phyloP scores from a whole-genome alignment of 2,797 vertebrate genomes.

The Brachymystax lenok region DNA sequence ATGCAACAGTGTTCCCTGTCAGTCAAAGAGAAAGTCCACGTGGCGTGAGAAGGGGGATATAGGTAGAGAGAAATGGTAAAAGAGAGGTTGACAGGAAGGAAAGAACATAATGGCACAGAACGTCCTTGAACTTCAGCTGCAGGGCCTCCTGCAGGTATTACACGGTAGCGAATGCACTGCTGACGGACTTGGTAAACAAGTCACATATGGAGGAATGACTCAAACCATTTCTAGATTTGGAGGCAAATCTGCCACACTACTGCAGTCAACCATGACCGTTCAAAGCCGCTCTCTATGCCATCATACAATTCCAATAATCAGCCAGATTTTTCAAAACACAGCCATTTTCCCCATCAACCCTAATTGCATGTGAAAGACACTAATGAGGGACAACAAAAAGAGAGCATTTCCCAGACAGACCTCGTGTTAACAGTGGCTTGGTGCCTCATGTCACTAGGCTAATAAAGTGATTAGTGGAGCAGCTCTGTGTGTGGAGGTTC shows the following conservation, averaged over 20 bases:
- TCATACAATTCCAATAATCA: slow-evolving; percentile 22
- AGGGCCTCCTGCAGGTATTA: slow-evolving; percentile 62
- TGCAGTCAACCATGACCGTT: slow-evolving; percentile 42
- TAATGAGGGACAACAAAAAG: slow-evolving; percentile 7
- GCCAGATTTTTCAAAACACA: slow-evolving; percentile 41
- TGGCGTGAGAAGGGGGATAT: slow-evolving; percentile 35
- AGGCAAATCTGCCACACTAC: slow-evolving; percentile 44
- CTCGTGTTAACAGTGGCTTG: slow-evolving; percentile 38
- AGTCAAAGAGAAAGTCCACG: slow-evolving; percentile 45
- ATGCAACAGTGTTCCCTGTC: slow-evolving; percentile 57
- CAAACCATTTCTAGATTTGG: slow-evolving; percentile 64
- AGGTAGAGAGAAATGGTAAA: neutral
- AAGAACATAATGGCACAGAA: slow-evolving; percentile 41
- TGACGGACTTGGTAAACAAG: slow-evolving; percentile 70
- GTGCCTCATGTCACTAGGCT: slow-evolving; percentile 42
- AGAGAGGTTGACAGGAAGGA: slow-evolving; percentile 18
- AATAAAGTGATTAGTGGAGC: slow-evolving; percentile 60
- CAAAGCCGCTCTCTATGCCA: slow-evolving; percentile 18
- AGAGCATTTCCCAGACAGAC: slow-evolving; percentile 29
- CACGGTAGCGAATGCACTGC: slow-evolving; percentile 60
- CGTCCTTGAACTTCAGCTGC: slow-evolving; percentile 52
- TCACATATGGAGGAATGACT: slow-evolving; percentile 72
- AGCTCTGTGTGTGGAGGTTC: slow-evolving; percentile 33
- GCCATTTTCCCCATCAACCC: slow-evolving; percentile 30
- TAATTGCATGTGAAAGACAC: slow-evolving; percentile 19